Evolutionary conservation across 2,797 vertebrate species (phyloP).

Genomic region (Intellagama lesueurii): DNA sequence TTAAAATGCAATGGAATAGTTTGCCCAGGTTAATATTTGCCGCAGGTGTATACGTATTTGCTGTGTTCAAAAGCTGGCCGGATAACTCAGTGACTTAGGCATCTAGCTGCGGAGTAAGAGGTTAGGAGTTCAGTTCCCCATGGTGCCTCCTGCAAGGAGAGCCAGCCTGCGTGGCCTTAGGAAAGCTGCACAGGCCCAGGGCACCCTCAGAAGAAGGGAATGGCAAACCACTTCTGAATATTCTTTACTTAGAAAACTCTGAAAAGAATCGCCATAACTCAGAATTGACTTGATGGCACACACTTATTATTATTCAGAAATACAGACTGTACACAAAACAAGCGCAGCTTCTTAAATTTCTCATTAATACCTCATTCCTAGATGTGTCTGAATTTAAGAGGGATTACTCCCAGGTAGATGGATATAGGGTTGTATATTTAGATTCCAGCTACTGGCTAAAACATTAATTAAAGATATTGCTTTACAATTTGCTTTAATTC

Average conservation of each 20-base stretch:
- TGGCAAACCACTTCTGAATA: too few species aligned
- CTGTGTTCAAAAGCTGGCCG: background rate
- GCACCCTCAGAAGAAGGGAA: too few species aligned
- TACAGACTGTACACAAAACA: background rate
- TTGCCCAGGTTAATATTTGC: conserved; percentile 23
- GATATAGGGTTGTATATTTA: background rate
- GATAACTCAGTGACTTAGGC: too few species aligned
- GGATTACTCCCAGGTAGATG: background rate
- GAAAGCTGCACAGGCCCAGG: too few species aligned
- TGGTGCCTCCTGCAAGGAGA: too few species aligned
- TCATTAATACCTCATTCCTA: background rate
- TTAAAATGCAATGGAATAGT: conserved; percentile 42
- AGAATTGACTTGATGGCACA: too few species aligned
- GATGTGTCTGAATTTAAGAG: background rate
- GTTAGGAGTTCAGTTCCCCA: too few species aligned
- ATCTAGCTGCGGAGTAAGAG: too few species aligned
- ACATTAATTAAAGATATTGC: background rate
- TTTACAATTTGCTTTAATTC: background rate
- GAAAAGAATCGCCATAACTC: too few species aligned
- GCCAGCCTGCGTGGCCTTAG: too few species aligned
- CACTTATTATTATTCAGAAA: background rate
- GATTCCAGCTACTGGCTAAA: conserved; percentile 39
- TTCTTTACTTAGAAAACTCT: too few species aligned
- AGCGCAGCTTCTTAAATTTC: background rate
- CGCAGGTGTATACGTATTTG: background rate